Evolutionary conservation across 2,888 invertebrate genomes (phyloP).

Genomic region (Galeopsomyia nigrocyanea): DNA sequence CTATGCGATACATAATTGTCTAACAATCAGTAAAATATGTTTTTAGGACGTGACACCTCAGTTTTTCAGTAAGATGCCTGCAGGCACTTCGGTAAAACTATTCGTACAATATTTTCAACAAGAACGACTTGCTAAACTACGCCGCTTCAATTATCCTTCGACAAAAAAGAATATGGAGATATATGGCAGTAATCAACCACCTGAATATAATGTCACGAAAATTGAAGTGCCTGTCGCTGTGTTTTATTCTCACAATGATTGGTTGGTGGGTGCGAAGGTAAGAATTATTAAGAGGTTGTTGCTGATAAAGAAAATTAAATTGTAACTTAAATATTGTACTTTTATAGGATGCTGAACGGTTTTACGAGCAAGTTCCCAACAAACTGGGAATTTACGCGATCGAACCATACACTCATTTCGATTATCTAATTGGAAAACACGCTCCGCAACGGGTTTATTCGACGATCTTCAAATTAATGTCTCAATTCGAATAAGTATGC

Average conservation of each 20-base stretch:
- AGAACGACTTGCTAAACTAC: constrained; percentile 73
- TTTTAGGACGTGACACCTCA: too few relatives aligned
- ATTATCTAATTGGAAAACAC: too few relatives aligned
- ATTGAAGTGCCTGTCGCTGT: constrained; percentile 77
- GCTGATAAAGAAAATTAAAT: too few relatives aligned
- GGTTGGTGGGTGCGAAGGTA: too few relatives aligned
- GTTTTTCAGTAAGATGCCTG: constrained; percentile 69
- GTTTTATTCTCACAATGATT: constrained; percentile 74
- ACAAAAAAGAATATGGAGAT: constrained; percentile 70
- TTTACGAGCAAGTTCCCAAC: background rate
- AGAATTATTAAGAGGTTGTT: too few relatives aligned
- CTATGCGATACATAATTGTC: constrained; percentile 65
- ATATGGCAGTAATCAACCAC: constrained; percentile 74
- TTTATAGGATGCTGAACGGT: constrained; percentile 9
- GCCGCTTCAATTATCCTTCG: constrained; percentile 79
- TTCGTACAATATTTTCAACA: constrained; percentile 79
- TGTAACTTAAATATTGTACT: too few relatives aligned
- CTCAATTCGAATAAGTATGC: too few relatives aligned
- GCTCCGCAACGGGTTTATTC: too few relatives aligned
- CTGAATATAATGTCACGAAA: constrained; percentile 75
- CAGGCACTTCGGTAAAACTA: constrained; percentile 81
- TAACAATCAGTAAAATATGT: too few relatives aligned
- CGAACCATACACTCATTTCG: too few relatives aligned
- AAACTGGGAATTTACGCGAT: background rate
- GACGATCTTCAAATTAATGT: too few relatives aligned